Evolutionary conservation across 2,888 invertebrate species (phyloP).

Genomic region (Ophraella communa): DNA sequence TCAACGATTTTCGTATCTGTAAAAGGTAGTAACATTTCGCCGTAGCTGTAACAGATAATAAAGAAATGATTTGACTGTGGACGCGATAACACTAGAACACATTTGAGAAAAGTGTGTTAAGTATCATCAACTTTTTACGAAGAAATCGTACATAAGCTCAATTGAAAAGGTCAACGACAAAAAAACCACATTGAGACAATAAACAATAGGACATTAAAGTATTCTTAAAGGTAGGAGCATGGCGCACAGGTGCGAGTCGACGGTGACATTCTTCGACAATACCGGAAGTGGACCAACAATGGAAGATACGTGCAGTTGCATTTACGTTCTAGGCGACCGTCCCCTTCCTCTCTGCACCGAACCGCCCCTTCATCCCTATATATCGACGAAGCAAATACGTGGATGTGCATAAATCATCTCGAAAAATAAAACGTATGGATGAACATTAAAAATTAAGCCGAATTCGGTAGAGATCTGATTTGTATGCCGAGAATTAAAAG

Average conservation of each 20-base stretch:
- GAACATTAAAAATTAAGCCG: constrained; percentile 22
- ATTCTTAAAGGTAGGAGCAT: constrained; percentile 31
- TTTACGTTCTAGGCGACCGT: constrained; percentile 50
- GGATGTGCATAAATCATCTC: constrained; percentile 52
- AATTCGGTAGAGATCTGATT: constrained; percentile 3
- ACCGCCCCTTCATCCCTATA: constrained; percentile 40
- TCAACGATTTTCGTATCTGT: too few relatives aligned
- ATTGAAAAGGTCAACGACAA: constrained; percentile 26
- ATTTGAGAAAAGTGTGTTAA: constrained; percentile 26
- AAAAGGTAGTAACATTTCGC: too few relatives aligned
- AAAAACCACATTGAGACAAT: constrained; percentile 37
- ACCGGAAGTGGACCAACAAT: constrained; percentile 58
- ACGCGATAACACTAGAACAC: not conserved
- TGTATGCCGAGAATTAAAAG: not conserved
- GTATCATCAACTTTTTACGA: constrained; percentile 22
- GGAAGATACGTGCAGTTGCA: constrained; percentile 56
- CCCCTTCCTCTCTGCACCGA: constrained; percentile 43
- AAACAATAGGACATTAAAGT: constrained; percentile 37
- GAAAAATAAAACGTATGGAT: constrained; percentile 16
- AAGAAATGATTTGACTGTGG: not conserved
- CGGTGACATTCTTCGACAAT: constrained; percentile 48
- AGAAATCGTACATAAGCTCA: constrained; percentile 24
- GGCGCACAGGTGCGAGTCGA: constrained; percentile 44
- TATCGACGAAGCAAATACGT: constrained; percentile 46
- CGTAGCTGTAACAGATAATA: too few relatives aligned